Conservation (phyloP, 2,113 vertebrate genomes). For the Ceratotherium simum region DNA sequence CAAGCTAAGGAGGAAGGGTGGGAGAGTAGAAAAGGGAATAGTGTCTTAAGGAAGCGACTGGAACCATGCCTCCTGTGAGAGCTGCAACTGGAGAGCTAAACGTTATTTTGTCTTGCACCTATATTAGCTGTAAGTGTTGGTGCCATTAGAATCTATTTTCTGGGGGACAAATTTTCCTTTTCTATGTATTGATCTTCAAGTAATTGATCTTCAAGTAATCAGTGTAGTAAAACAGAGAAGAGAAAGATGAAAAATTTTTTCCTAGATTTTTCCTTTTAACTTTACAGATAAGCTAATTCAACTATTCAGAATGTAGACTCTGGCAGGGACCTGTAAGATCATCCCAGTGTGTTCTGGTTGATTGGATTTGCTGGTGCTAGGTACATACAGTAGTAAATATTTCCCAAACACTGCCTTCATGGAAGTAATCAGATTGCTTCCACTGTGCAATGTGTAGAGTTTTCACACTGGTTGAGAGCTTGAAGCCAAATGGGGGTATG, state of each 20-base stretch:
- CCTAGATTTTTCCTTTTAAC: conserved; percentile 39
- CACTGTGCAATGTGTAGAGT: conserved; percentile 78
- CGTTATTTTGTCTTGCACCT: conserved; percentile 55
- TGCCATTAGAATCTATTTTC: conserved; percentile 51
- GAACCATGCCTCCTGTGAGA: conserved; percentile 2
- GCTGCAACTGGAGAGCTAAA: conserved; percentile 69
- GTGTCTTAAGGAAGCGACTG: conserved; percentile 54
- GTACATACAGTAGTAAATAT: conserved; percentile 61
- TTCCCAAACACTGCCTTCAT: conserved; percentile 58
- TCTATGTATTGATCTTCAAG: conserved; percentile 49
- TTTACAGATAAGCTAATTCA: conserved; percentile 23
- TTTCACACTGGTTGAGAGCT: conserved; percentile 81
- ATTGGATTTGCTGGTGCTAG: conserved; percentile 56
- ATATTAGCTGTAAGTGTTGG: conserved; percentile 57
- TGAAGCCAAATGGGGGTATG: conserved; percentile 83
- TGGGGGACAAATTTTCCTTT: conserved; percentile 4
- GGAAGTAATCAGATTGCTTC: conserved; percentile 66
- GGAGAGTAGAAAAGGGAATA: not conserved
- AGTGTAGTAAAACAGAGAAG: conserved; percentile 2
- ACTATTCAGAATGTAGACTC: not conserved
- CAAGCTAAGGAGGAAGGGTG: not conserved
- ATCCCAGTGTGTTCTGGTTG: not conserved
- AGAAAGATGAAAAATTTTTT: not conserved
- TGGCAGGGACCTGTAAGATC: conserved; percentile 36
- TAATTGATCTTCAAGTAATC: conserved; percentile 54